Base-by-base conservation (phyloP, 2,113 vertebrate species). In the Alexandromys fortis region DNA sequence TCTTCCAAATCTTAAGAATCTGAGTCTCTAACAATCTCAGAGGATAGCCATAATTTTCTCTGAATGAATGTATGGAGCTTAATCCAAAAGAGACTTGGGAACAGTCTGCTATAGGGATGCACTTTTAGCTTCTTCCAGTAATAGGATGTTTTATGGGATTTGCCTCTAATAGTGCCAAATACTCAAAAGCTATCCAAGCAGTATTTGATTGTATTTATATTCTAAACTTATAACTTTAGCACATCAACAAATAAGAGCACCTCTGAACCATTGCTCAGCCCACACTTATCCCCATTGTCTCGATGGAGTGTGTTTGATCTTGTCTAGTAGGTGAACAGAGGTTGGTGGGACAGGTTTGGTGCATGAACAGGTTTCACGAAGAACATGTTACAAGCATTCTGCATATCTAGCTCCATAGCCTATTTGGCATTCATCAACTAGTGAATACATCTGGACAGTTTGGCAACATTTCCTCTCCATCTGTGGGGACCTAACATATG, bases 81-180 rank as follows among this genome's bases (percentile, higher is more conserved):
- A 88, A 45, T 94, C 92, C 82, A 96, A 90, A 97, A 96, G 81
- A 94, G 86, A 93, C 78, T 85, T 96, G 73, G 87, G 79, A 95
- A 92, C 91, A 97, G 86, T 67, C 35, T 95, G 52, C 86, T 19
- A 88, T 7, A 72, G 11, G n/a, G 33, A 96, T 70, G 87, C 67
- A 94, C 67, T 72, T 96, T 96, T 90, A 94, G 92, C 90, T 96
- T 94, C 93, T 94, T 83, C 45, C 82, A 95, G 93, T 67, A 94
- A 30, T 33, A 42, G 49, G 5, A 90, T 96, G 83, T 92, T 95
- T 97, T 65, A 90, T 86, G 68, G 55, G 82, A 61, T 82, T 92
- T 96, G 91, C 33, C 49, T 94, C 88, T 91, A 82, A 96, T 81
- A 75, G 68, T 55, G 76, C 89, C 77, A 95, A 91, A 96, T 28